Conservation (phyloP, 1,140 invertebrate species). For the Temnothorax nylanderi region DNA sequence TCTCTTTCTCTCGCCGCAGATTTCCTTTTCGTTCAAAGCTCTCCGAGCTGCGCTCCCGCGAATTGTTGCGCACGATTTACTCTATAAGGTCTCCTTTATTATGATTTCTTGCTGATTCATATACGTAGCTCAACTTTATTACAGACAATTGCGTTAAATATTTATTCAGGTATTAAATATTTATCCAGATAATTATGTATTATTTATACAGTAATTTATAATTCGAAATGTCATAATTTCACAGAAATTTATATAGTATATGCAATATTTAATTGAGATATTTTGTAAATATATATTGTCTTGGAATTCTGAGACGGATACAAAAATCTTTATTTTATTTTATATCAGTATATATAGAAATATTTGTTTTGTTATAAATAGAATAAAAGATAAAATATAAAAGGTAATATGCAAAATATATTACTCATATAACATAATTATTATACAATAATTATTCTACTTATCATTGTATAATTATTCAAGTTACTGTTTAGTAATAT, state of each 20-base stretch:
- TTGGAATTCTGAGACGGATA: not conserved
- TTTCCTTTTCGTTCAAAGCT: slow-evolving; percentile 16
- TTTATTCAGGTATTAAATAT: slow-evolving; percentile 20
- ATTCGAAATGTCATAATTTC: not conserved
- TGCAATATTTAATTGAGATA: not conserved
- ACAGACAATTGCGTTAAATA: not conserved
- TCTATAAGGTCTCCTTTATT: slow-evolving; percentile 43
- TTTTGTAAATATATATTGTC: not conserved
- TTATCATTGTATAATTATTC: not conserved
- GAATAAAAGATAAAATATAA: not conserved
- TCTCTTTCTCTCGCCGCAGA: slow-evolving; percentile 8
- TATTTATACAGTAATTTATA: not conserved
- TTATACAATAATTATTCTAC: not conserved
- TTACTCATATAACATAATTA: not conserved
- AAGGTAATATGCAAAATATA: not conserved
- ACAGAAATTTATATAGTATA: slow-evolving; percentile 35
- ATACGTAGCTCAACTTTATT: not conserved
- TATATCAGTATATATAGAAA: not conserved
- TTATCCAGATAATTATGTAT: not conserved
- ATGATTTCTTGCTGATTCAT: slow-evolving; percentile 11
- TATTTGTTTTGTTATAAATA: not conserved
- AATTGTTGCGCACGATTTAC: slow-evolving; percentile 40
- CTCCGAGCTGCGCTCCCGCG: not conserved
- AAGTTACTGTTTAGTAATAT: not conserved
- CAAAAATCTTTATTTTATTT: not conserved